Percentiles rank a stretch among this genome's conserved stretches.
These are phyloP conservation scores for Brachionus manjavacas DNA, from an alignment of 1,140 invertebrate genomes.

Conservation along the genomic window DNA sequence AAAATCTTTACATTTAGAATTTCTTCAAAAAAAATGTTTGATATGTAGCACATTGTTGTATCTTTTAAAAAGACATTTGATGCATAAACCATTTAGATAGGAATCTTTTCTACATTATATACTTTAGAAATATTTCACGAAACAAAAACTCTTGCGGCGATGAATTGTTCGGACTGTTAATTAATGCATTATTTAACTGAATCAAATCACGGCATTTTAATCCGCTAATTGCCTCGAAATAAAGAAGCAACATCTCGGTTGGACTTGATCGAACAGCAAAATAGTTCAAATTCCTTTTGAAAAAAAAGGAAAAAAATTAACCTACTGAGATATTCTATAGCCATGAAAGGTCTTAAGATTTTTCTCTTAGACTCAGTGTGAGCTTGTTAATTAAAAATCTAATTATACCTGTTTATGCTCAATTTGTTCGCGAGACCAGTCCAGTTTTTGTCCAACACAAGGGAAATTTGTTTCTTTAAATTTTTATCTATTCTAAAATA, in stretches of 20 bases:
- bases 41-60: background rate
- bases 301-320: constrained; percentile 10
- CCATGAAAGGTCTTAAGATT: background rate
- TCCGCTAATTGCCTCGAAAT: constrained; percentile 30
- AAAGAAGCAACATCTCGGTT: constrained; percentile 24
- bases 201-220: constrained; percentile 35
- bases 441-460: background rate
- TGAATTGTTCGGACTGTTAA: constrained; percentile 15
- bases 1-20: background rate
- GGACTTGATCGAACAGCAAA: constrained; percentile 24
- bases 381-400: background rate
- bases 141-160: constrained; percentile 8
- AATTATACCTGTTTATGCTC: constrained; percentile 8
- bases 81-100: background rate
- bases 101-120: constrained; percentile 3
- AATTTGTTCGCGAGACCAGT: background rate
- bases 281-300: constrained; percentile 33
- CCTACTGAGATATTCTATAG: background rate
- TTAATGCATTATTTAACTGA: constrained; percentile 22
- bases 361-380: background rate
- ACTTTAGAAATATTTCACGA: constrained; percentile 31
- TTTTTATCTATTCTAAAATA: constrained; percentile 15
- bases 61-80: background rate
- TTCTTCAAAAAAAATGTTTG: background rate
- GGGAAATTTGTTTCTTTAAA: constrained; percentile 2